Base-by-base conservation (phyloP, 2,113 vertebrate genomes). In the Daboia siamensis region DNA sequence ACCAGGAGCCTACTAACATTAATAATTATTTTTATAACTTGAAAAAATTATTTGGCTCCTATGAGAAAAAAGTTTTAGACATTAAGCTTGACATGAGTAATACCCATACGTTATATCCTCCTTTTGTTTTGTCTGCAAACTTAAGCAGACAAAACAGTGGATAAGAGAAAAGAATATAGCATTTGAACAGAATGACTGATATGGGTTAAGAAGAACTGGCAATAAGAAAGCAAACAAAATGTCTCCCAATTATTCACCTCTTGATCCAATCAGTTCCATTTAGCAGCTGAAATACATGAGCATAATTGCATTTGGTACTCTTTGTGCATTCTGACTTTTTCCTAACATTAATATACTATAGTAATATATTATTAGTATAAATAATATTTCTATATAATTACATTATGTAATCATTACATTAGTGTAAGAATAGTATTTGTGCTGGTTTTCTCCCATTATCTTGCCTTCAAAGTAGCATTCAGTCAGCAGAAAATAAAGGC, bases 71-170 rank as follows among this genome's bases (percentile, higher is more conserved):
- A 93, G 87, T 3, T 89, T 64, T 84, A 85, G 74, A 89, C 69
- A 92, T 26, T 44, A 94, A 64, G 54, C 89, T 46, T 20, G 93
- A 29, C 57, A 90, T 64, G 88, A 90, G 80, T 86, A 55, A 86
- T 52, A 86, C 44, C 44, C n/a, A n/a, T 85, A 61, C 9, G 52
- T 93, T 87, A 89, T 88, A 74, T 93, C 80, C 93, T 84, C 86
- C 48, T 48, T 88, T 91, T 92, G 4, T 91, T 95, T 96, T 93
- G 33, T 93, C 95, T 95, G 11, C 80, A 93, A 44, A 54, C 88
- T 93, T 57, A 94, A 92, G 52, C 7, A 94, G 90, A 94, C 89
- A 95, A 95, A 95, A 89, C 86, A 88, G 2, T 64, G 91, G 69
- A 88, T 17, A 94, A 87, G 92, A 89, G 93, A 95, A 94, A 91